phyloP scores from a whole-genome alignment of 1,140 invertebrate genomes.

The Drosophila oshimai region DNA sequence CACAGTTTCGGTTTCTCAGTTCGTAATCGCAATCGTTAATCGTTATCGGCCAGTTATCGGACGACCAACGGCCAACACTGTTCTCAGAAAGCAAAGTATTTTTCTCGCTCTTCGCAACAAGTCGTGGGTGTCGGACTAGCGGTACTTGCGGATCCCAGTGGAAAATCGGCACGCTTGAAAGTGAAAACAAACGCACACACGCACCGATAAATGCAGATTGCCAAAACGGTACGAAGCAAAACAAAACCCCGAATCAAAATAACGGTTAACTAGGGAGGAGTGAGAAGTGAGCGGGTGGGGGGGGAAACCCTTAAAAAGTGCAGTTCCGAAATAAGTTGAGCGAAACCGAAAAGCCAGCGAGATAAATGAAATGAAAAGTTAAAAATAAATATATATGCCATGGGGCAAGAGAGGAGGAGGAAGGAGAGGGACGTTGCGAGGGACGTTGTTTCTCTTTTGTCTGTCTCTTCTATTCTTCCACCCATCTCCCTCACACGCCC shows the following conservation, averaged over 20 bases:
- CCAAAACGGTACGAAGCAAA: constrained; percentile 29
- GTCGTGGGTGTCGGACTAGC: constrained; percentile 57
- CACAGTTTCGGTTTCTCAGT: too few relatives aligned
- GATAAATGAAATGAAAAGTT: constrained; percentile 80
- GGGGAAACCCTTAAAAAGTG: constrained; percentile 30
- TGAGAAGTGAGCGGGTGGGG: neutral
- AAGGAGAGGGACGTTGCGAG: constrained; percentile 9
- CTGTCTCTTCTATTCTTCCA: constrained; percentile 47
- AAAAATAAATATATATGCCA: constrained; percentile 79
- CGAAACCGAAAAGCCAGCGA: constrained; percentile 42
- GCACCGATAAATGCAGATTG: constrained; percentile 3
- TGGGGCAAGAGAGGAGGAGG: constrained; percentile 27
- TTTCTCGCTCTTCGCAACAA: constrained; percentile 60
- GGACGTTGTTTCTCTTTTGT: constrained; percentile 75
- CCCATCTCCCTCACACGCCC: constrained; percentile 2
- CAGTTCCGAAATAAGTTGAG: constrained; percentile 25
- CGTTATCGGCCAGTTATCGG: too few relatives aligned
- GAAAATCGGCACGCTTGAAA: constrained; percentile 53
- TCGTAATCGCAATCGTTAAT: too few relatives aligned
- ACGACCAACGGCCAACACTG: too few relatives aligned
- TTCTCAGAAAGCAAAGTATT: too few relatives aligned
- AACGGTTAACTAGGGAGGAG: neutral
- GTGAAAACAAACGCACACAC: constrained; percentile 28
- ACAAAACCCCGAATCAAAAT: constrained; percentile 12
- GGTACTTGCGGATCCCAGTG: constrained; percentile 10